Conservation (phyloP, 2,797 vertebrate genomes). For the Erethizon dorsatum region DNA sequence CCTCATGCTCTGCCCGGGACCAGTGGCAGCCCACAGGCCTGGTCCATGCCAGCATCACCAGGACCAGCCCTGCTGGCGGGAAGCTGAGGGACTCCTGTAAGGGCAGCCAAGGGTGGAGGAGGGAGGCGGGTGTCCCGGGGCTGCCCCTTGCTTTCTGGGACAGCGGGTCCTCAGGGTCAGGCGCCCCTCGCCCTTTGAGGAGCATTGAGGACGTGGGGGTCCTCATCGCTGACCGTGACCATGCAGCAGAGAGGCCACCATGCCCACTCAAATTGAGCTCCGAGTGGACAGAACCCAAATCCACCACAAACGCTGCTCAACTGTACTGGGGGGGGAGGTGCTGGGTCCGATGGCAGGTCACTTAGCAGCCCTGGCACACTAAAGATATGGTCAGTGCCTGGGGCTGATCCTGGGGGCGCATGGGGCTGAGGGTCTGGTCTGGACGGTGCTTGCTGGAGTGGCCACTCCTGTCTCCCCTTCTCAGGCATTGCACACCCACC, state of each 20-base stretch:
- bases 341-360: neutral
- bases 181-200: neutral
- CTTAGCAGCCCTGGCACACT: no score
- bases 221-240: neutral
- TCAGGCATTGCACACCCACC: no score
- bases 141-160: neutral
- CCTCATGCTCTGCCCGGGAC: neutral
- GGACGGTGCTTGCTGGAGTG: neutral
- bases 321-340: neutral
- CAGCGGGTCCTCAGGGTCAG: neutral
- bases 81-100: neutral
- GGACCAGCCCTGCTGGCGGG: no score
- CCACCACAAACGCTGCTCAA: neutral
- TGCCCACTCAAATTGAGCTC: neutral
- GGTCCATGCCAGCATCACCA: neutral
- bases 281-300: neutral
- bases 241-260: neutral
- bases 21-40: neutral
- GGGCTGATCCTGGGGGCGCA: neutral
- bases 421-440: neutral
- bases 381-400: neutral
- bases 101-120: neutral
- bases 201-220: neutral
- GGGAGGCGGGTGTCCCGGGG: no score
- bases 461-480: no score